These are phyloP conservation scores for Saturnia japonica DNA, from an alignment of 2,888 invertebrate species.

Conservation along the genomic window DNA sequence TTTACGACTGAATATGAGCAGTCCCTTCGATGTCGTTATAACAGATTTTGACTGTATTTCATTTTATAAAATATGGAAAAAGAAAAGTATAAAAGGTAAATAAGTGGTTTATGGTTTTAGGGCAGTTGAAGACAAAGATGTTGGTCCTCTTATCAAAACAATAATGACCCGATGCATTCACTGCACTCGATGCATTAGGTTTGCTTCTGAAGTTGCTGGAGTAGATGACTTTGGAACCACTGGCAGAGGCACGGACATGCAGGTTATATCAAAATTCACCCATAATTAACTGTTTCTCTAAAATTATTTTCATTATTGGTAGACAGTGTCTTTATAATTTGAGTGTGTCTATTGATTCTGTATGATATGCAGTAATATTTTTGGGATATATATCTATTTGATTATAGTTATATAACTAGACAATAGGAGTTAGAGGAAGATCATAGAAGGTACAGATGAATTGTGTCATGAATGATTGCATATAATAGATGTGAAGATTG, in stretches of 20 bases:
- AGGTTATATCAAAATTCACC: conserved; percentile 72
- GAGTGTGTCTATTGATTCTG: background rate
- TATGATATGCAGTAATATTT: background rate
- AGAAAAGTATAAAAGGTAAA: too few relatives aligned
- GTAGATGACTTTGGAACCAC: conserved; percentile 98
- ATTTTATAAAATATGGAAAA: too few relatives aligned
- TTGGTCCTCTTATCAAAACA: conserved; percentile 98
- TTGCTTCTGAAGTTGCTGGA: conserved; percentile 99
- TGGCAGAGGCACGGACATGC: conserved; percentile 97
- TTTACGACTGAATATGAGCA: too few relatives aligned
- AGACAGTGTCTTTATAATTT: background rate
- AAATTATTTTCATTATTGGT: background rate
- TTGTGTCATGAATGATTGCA: too few relatives aligned
- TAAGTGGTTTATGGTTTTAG: conserved; percentile 63
- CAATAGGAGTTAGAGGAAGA: too few relatives aligned
- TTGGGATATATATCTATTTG: background rate
- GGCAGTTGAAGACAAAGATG: conserved; percentile 99
- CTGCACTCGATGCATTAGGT: conserved; percentile 98
- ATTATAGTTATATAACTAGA: too few relatives aligned
- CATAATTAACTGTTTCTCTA: background rate
- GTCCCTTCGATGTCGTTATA: too few relatives aligned
- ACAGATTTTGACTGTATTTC: too few relatives aligned
- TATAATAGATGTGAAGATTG: too few relatives aligned
- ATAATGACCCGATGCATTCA: conserved; percentile 99
- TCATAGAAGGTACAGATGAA: too few relatives aligned